phyloP scores from a whole-genome alignment of 2,888 invertebrate genomes.

The Tridacna crocea region DNA sequence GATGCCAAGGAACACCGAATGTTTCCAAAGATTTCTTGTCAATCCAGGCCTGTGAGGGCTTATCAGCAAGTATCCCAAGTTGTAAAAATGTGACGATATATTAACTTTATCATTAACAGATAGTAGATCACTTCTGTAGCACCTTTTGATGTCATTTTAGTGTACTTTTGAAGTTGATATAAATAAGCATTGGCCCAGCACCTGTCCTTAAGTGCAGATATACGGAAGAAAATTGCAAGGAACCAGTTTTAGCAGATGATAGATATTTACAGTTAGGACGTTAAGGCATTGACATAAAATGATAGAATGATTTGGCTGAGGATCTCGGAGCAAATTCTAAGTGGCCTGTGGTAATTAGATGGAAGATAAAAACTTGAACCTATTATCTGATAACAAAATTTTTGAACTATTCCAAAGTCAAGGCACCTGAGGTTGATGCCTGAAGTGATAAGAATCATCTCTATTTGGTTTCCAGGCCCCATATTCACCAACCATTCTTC shows the following conservation, averaged over 20 bases:
- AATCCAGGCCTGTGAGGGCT: conserved; percentile 17
- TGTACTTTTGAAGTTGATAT: conserved; percentile 1
- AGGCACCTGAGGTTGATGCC: too few species aligned
- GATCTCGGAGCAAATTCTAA: conserved; percentile 7
- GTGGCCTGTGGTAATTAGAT: conserved; percentile 28
- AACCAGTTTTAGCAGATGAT: background rate
- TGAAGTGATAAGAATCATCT: too few species aligned
- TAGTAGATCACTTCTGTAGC: conserved; percentile 12
- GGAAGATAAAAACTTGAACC: conserved; percentile 5
- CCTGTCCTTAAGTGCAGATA: conserved; percentile 22
- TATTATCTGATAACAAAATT: too few species aligned
- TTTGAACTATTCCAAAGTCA: too few species aligned
- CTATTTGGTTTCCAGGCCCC: too few species aligned
- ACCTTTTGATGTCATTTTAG: conserved; percentile 25
- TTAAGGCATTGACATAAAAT: background rate
- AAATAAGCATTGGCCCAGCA: conserved; percentile 8
- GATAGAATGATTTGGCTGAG: conserved; percentile 3
- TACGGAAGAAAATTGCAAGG: background rate
- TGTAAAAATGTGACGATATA: conserved; percentile 26
- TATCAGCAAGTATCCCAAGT: conserved; percentile 21
- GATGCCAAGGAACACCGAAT: background rate
- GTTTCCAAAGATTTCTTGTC: background rate
- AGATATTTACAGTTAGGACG: background rate
- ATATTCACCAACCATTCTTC: too few species aligned
- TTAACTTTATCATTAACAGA: conserved; percentile 18